Base-by-base conservation (phyloP, 2,113 vertebrate genomes). In the Erpornis zantholeuca region DNA sequence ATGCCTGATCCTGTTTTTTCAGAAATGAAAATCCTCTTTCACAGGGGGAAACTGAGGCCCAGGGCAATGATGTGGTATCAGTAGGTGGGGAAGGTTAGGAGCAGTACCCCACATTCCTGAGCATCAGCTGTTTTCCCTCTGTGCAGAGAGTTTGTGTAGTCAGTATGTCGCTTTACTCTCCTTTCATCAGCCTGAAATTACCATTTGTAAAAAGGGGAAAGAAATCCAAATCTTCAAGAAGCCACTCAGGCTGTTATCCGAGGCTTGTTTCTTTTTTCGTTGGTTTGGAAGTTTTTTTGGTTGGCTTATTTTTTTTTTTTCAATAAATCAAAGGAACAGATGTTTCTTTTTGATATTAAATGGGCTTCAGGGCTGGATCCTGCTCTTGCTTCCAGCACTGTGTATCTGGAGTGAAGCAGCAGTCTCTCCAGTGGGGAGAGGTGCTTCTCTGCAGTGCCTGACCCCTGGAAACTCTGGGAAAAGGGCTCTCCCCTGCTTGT, bases 131-230 rank as follows among this genome's bases (percentile, higher is more conserved):
- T 77, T 57, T 91, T 91, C 47, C 38, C 44, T 70, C 47, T 65
- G 54, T 44, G 35, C 44, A 64, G 81, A 42, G 75, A 57, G 50
- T 29, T 82, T 47, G 19, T 66, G 44, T 53, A 91, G 86, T 75
- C 68, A 27, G 7, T 35, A 25, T 64, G 77, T 71, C 73, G 65
- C 0, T 0, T 87, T 86, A 38, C 22, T 54, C 29, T 52, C 52
- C 23, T 88, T 93, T 81, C 79, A 80, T 95, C 75, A 90, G 68
- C 23, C 68, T 86, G 60, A 92, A 91, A 95, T 95, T 88, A 88
- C 54, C 73, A 54, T 92, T 92, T 95, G 61, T 86, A 28, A 81
- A 92, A 69, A 88, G 28, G 25, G 24, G 15, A 82, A 50, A 85
- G 44, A 86, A 94, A 88, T 53, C 42, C 49, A 92, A 56, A 84